These are phyloP conservation scores for Myrmecobius fasciatus DNA, from an alignment of 2,113 vertebrate genomes.

Conservation along the genomic window DNA sequence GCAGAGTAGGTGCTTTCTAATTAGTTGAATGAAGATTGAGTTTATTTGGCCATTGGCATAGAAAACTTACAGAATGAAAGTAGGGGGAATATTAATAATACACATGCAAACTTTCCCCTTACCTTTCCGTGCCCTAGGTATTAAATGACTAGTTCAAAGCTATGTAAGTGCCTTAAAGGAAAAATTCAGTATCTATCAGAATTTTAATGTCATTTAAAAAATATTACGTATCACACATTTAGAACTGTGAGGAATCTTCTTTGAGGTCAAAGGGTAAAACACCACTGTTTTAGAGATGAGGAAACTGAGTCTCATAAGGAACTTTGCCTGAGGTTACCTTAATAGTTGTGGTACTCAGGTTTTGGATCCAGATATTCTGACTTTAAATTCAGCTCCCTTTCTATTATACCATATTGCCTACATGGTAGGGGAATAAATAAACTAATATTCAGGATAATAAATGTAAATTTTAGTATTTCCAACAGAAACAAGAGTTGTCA, in stretches of 20 bases:
- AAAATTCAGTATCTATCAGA: not conserved
- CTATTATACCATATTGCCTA: not conserved
- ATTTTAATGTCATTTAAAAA: not conserved
- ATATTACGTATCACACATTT: not conserved
- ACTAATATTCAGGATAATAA: not conserved
- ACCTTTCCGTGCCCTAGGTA: not conserved
- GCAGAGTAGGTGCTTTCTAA: not conserved
- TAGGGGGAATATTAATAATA: not conserved
- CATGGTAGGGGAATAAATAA: not conserved
- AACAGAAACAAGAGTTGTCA: not conserved
- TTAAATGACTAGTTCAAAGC: not conserved
- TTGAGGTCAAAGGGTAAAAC: not conserved
- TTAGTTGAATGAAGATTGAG: not conserved
- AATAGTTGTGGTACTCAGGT: not conserved
- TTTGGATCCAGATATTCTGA: not conserved
- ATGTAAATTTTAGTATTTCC: not conserved
- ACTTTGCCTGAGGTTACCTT: not conserved
- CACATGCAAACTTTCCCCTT: not conserved
- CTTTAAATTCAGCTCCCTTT: not conserved
- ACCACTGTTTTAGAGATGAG: not conserved
- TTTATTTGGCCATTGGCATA: not conserved
- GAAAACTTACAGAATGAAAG: not conserved
- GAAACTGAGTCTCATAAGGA: not conserved
- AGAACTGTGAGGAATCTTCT: not conserved
- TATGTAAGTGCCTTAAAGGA: not conserved